Evolutionary conservation across 1,140 invertebrate genomes (phyloP).

Genomic region (Solen grandis): DNA sequence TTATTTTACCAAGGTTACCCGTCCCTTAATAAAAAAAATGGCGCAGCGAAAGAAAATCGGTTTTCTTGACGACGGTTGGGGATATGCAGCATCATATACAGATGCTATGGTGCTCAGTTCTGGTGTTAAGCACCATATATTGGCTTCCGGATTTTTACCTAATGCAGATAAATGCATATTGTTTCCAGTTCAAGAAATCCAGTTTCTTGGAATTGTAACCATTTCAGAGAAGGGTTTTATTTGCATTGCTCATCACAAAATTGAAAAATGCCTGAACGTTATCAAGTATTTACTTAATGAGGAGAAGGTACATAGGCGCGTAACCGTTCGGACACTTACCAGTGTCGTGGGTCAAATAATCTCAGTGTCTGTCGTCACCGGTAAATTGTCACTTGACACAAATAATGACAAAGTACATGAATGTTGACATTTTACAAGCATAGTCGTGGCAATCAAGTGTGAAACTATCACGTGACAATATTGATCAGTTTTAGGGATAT

Average conservation of each 20-base stretch:
- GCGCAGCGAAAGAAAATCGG: slow-evolving; percentile 19
- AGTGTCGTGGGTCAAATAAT: background rate
- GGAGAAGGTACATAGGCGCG: background rate
- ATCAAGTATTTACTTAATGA: background rate
- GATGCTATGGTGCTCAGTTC: background rate
- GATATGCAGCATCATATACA: too few relatives aligned
- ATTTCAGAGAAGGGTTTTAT: background rate
- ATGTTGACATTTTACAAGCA: too few relatives aligned
- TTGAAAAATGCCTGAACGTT: background rate
- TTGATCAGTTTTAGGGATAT: too few relatives aligned
- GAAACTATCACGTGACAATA: background rate
- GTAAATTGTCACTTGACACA: background rate
- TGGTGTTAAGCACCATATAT: too few relatives aligned
- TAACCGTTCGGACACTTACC: background rate
- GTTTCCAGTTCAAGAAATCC: slow-evolving; percentile 10
- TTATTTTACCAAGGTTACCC: slow-evolving; percentile 33
- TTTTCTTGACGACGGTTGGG: slow-evolving; percentile 25
- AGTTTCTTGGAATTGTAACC: background rate
- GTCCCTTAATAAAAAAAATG: slow-evolving; percentile 24
- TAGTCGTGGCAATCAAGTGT: too few relatives aligned
- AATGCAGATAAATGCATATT: too few relatives aligned
- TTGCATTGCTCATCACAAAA: background rate
- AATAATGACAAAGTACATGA: background rate
- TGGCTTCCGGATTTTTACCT: too few relatives aligned
- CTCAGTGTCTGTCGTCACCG: background rate